These are phyloP conservation scores for Noctua fimbriata DNA, from an alignment of 2,888 invertebrate species.

Conservation along the genomic window DNA sequence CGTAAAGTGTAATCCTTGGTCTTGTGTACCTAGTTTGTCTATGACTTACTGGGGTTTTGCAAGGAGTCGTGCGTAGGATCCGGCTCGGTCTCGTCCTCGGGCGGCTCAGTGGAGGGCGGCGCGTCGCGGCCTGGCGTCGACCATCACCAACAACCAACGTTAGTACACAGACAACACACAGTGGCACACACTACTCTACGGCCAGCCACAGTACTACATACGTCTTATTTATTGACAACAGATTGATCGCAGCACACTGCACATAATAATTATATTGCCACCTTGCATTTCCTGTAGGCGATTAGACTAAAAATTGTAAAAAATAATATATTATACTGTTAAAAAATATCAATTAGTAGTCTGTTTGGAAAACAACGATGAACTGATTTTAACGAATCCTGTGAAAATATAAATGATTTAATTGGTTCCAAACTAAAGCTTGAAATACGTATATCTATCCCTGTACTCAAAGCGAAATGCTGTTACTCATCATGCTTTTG, in stretches of 20 bases:
- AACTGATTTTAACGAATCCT: constrained; percentile 34
- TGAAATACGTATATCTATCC: neutral
- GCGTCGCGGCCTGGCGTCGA: constrained; percentile 76
- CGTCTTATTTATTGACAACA: constrained; percentile 34
- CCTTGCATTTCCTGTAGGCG: constrained; percentile 21
- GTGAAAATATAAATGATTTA: constrained; percentile 41
- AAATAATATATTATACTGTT: constrained; percentile 13
- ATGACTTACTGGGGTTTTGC: constrained; percentile 77
- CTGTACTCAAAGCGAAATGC: constrained; percentile 63
- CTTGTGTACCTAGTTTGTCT: constrained; percentile 51
- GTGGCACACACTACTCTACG: constrained; percentile 60
- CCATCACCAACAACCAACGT: constrained; percentile 78
- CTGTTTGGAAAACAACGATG: neutral
- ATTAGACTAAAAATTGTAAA: constrained; percentile 7
- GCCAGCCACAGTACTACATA: constrained; percentile 42
- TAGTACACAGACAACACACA: constrained; percentile 80
- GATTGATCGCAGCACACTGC: constrained; percentile 21
- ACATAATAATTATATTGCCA: constrained; percentile 4
- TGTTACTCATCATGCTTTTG: constrained; percentile 68
- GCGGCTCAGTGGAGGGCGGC: constrained; percentile 74
- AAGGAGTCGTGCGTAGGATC: constrained; percentile 72
- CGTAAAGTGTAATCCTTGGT: constrained; percentile 24
- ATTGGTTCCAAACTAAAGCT: constrained; percentile 3
- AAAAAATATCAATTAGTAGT: neutral
- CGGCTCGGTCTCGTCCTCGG: constrained; percentile 70